Evolutionary conservation across 2,888 invertebrate species (phyloP).

Genomic region (Phoenoteleia sp.): DNA sequence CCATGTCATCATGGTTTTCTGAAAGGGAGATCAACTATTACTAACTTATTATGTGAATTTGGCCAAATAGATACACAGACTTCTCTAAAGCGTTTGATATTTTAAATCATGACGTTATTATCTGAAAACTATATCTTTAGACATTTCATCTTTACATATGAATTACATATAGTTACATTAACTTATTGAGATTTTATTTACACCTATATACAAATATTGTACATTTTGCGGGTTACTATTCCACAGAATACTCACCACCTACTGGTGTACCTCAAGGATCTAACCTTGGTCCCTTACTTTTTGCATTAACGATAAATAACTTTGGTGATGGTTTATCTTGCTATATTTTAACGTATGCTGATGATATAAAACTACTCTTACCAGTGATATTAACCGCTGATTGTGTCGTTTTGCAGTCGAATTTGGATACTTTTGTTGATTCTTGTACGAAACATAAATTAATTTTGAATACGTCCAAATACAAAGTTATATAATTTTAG

Average conservation of each 20-base stretch:
- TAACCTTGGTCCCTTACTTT: neutral
- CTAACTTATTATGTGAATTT: neutral
- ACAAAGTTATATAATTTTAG: conserved; percentile 5
- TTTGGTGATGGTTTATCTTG: neutral
- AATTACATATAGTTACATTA: neutral
- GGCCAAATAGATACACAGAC: neutral
- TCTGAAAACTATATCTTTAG: neutral
- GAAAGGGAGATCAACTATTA: too few relatives aligned
- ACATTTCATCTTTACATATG: too few relatives aligned
- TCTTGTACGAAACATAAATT: neutral
- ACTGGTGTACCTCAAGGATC: conserved; percentile 23
- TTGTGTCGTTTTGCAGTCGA: neutral
- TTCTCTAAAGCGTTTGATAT: neutral
- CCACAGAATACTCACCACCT: neutral
- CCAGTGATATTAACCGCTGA: neutral
- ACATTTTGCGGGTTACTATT: neutral
- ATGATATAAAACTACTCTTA: conserved; percentile 2
- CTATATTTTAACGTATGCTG: neutral
- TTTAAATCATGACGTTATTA: neutral
- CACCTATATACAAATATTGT: neutral
- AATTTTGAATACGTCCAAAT: neutral
- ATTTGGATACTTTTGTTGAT: neutral
- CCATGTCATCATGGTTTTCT: too few relatives aligned
- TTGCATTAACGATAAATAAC: neutral
- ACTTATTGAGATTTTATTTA: neutral